Evolutionary conservation across 2,888 invertebrate species (phyloP), one percentile per base, ranked within the genome.

Genomic region (Esperia sulphurella): DNA sequence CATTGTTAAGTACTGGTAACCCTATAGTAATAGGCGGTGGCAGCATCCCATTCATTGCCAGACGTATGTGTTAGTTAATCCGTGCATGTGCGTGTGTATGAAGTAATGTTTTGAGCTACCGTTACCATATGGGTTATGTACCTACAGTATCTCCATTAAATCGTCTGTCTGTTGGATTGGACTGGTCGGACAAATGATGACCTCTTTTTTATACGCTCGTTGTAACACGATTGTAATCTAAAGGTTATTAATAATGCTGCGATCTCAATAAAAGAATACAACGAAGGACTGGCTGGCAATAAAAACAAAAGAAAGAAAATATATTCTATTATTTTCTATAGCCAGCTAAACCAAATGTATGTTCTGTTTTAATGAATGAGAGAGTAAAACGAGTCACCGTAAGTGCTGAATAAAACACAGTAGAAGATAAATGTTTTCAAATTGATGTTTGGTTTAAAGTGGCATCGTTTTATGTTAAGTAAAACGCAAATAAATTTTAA

Each of bases 401-500:
- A 60, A 68, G 61, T 61, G 51, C 51, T 61, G 50, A 58, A 68
- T 63, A 63, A 66, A 63, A 61, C 57, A 55, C 52, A 64, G 52
- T 59, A 64, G 69, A 72, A 71, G 70, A 74, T 68, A 62, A 64
- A 68, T 67, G 69, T 73, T 72, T 69, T 65, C 59, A 64, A 69
- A 66, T 68, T 62, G 70, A 72, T 71, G 71, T 75, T 71, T 66
- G 63, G 75, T 78, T 67, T 63, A 62, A 72, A 67, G 61, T 69
- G 74, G 65, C 58, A 63, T 48, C 59, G 77, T 77, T 45, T 45
- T 10, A n/a, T 76, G 71, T 71, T 57, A 67, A 61, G 79, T 82
- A 72, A 83, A 81, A 82, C 76, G 81, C 79, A 81, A 76, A 87
- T 87, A 86, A 85, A 87, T 86, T 79, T 77, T 66, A 75, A 80